Evolutionary conservation across 2,888 invertebrate species (phyloP).

Genomic region (Caenorhabditis afra): DNA sequence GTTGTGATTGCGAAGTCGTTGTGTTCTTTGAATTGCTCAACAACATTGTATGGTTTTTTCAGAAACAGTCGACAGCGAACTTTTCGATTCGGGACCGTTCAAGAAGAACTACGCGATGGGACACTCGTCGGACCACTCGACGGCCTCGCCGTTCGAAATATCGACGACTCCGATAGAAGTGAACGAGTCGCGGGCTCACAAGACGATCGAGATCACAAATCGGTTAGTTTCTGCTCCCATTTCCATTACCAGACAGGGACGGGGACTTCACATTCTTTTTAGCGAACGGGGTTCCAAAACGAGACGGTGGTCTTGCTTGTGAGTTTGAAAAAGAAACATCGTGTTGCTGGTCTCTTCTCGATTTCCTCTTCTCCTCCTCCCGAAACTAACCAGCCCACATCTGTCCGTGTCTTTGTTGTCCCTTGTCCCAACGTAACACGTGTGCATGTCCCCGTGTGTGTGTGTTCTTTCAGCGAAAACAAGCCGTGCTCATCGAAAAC

Average conservation of each 20-base stretch:
- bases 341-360: constrained; percentile 17
- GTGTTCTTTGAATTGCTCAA: too few species aligned
- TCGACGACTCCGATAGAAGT: constrained; percentile 98
- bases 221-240: constrained; percentile 84
- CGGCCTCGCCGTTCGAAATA: constrained; percentile 96
- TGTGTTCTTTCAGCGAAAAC: constrained; percentile 37
- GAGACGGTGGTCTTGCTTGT: constrained; percentile 63
- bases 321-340: constrained; percentile 40
- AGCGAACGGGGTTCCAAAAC: constrained; percentile 52
- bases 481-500: not conserved
- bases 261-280: constrained; percentile 11
- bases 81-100: constrained; percentile 77
- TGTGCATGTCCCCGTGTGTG: constrained; percentile 21
- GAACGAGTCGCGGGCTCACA: constrained; percentile 92
- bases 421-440: not conserved
- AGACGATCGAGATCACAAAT: constrained; percentile 91
- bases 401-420: not conserved
- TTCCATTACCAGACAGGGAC: not conserved
- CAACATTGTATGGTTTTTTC: too few species aligned
- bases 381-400: not conserved
- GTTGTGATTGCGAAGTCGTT: constrained; percentile 7
- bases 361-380: not conserved
- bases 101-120: constrained; percentile 65
- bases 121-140: constrained; percentile 65
- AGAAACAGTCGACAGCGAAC: constrained; percentile 78